A percentile compares a stretch with the other conserved stretches of the same genome.
Conservation (phyloP, 2,113 vertebrate genomes). For the Cathartes aura region DNA sequence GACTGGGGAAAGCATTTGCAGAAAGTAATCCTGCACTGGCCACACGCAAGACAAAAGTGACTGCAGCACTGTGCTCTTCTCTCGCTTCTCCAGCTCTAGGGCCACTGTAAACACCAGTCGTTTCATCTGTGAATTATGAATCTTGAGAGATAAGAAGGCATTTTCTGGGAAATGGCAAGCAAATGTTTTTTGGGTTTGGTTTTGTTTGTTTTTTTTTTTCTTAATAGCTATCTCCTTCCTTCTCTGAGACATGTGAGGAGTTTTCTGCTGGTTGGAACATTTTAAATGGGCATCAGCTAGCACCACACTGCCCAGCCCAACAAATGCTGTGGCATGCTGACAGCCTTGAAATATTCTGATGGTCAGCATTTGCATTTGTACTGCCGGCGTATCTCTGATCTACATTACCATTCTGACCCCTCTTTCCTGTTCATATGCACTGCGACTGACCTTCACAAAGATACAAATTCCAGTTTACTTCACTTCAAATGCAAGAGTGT, state of each 20-base stretch:
- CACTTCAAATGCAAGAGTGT: slow-evolving; percentile 41
- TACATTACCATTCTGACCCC: slow-evolving; percentile 56
- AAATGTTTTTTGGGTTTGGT: neutral
- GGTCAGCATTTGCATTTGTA: slow-evolving; percentile 47
- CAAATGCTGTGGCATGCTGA: neutral
- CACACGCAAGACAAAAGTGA: neutral
- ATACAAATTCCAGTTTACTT: slow-evolving; percentile 64
- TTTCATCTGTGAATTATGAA: neutral
- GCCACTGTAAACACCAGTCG: neutral
- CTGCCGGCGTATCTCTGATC: neutral
- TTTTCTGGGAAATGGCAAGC: neutral
- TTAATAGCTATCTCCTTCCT: neutral
- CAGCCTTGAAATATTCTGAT: slow-evolving; percentile 20
- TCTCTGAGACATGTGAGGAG: slow-evolving; percentile 13
- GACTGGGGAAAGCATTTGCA: neutral
- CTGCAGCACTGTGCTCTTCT: neutral
- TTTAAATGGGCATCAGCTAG: slow-evolving; percentile 27
- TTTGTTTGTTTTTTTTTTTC: neutral
- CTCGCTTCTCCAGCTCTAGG: neutral
- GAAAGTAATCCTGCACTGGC: neutral
- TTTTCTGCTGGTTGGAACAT: slow-evolving; percentile 47
- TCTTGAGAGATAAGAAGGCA: neutral
- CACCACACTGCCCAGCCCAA: neutral
- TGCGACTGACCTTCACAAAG: slow-evolving; percentile 53
- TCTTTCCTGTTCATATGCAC: slow-evolving; percentile 62